Evolutionary conservation across 1,140 invertebrate genomes (phyloP).

Genomic region (Drosophila miranda): DNA sequence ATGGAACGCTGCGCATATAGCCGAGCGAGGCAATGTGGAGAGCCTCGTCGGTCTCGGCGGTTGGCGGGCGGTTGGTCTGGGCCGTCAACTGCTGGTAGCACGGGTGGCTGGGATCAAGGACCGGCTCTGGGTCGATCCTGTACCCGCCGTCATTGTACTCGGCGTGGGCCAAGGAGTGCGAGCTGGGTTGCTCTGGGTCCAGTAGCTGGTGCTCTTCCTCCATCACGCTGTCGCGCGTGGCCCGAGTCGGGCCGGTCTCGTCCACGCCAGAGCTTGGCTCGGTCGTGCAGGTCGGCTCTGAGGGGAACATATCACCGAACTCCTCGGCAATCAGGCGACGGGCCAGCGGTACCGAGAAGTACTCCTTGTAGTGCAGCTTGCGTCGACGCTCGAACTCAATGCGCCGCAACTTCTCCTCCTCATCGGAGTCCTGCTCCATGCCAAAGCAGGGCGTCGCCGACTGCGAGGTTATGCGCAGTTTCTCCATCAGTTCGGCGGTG

Average conservation of each 20-base stretch:
- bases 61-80: background rate
- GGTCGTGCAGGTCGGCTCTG: background rate
- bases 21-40: background rate
- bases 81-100: slow-evolving; percentile 56
- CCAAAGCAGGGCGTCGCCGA: slow-evolving; percentile 59
- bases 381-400: slow-evolving; percentile 51
- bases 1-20: no score
- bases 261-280: background rate
- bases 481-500: slow-evolving; percentile 88
- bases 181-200: no score
- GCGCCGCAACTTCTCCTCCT: slow-evolving; percentile 57
- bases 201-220: no score
- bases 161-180: no score
- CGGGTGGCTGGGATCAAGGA: slow-evolving; percentile 29
- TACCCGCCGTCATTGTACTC: no score
- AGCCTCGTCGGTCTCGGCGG: background rate
- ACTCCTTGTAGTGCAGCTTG: slow-evolving; percentile 59
- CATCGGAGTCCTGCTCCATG: slow-evolving; percentile 60
- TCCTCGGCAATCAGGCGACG: slow-evolving; percentile 43
- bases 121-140: slow-evolving; percentile 25
- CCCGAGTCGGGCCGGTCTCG: no score
- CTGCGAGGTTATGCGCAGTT: slow-evolving; percentile 72
- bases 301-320: slow-evolving; percentile 1
- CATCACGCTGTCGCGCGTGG: no score
- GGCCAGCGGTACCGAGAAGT: slow-evolving; percentile 48